A percentile compares a stretch with the other conserved stretches of the same genome.
Conservation (phyloP, 1,140 invertebrate species). For the Lutraria rhynchaena region DNA sequence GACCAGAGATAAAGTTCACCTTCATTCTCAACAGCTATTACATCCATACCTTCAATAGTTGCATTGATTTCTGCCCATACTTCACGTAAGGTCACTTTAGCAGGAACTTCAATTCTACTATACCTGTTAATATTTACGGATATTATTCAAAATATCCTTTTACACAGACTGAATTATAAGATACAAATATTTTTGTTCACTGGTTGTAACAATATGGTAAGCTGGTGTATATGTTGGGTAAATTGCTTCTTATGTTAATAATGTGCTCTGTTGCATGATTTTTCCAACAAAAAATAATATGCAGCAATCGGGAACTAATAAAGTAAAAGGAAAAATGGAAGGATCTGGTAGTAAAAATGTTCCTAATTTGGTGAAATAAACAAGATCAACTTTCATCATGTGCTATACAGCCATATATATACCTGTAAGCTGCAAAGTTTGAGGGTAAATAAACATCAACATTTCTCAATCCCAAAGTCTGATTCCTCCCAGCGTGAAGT, state of each 20-base stretch:
- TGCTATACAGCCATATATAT: too few relatives aligned
- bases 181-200: too few relatives aligned
- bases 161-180: too few relatives aligned
- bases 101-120: constrained; percentile 66
- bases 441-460: constrained; percentile 72
- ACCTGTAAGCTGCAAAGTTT: constrained; percentile 75
- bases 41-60: constrained; percentile 67
- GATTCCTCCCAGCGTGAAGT: constrained; percentile 69
- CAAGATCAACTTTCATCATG: too few relatives aligned
- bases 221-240: not conserved
- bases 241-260: not conserved
- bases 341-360: too few relatives aligned
- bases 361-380: too few relatives aligned
- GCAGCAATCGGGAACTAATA: too few relatives aligned
- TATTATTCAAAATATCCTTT: too few relatives aligned
- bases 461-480: constrained; percentile 69
- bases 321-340: too few relatives aligned
- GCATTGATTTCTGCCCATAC: constrained; percentile 74
- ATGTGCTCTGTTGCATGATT: not conserved
- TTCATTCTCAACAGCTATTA: constrained; percentile 69
- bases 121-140: constrained; percentile 56
- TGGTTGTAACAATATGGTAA: too few relatives aligned
- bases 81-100: constrained; percentile 67
- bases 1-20: constrained; percentile 75
- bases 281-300: not conserved